Evolutionary conservation across 1,140 invertebrate species (phyloP).

Genomic region (Planococcus citri): DNA sequence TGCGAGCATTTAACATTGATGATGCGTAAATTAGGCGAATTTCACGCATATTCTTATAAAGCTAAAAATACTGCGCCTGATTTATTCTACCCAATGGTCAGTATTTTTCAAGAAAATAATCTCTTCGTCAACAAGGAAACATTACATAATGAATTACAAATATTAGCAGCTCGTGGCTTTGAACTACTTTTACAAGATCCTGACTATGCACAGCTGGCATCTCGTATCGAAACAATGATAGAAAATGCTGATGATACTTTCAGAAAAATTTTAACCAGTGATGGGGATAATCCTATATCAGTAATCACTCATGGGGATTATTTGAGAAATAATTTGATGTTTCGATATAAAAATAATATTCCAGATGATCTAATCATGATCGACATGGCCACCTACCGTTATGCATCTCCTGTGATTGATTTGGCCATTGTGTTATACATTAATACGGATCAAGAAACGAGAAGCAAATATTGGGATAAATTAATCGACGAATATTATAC

Average conservation of each 20-base stretch:
- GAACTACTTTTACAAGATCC: not conserved
- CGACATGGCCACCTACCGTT: constrained; percentile 33
- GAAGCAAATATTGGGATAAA: constrained; percentile 27
- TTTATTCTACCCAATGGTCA: not conserved
- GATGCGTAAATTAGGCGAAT: not conserved
- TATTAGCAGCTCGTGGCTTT: not conserved
- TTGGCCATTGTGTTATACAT: constrained; percentile 35
- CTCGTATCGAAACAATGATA: not conserved
- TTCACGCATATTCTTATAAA: not conserved
- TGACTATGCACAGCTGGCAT: not conserved
- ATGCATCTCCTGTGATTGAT: constrained; percentile 33
- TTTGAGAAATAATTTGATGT: constrained; percentile 33
- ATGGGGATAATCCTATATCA: constrained; percentile 30
- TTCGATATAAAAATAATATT: constrained; percentile 8
- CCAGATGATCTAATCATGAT: constrained; percentile 32
- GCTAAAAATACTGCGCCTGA: not conserved
- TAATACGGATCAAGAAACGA: constrained; percentile 28
- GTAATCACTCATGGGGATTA: constrained; percentile 36
- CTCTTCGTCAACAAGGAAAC: too few species aligned
- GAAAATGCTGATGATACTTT: not conserved
- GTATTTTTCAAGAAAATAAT: not conserved
- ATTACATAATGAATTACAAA: too few species aligned
- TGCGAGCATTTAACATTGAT: not conserved
- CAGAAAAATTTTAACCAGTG: not conserved
- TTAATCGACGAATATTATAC: constrained; percentile 33